Conservation (phyloP, 2,888 invertebrate species). For the Lithophane leautieri region DNA sequence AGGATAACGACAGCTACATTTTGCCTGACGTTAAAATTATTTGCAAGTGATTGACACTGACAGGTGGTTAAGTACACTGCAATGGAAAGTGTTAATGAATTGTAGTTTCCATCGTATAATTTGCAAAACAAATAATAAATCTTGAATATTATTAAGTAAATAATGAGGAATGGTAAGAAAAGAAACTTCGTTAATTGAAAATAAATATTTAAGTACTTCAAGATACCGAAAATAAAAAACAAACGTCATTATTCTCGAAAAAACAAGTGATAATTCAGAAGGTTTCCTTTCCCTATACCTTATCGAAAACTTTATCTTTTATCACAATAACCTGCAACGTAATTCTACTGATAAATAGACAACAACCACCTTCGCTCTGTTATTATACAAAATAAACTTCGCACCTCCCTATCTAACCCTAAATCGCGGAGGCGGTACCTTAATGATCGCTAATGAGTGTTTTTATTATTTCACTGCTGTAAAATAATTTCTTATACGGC, state of each 20-base stretch:
- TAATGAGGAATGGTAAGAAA: slow-evolving; percentile 8
- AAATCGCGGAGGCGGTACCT: slow-evolving; percentile 86
- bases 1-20: slow-evolving; percentile 41
- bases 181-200: neutral
- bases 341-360: slow-evolving; percentile 75
- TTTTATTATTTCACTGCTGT: slow-evolving; percentile 90
- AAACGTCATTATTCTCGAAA: slow-evolving; percentile 35
- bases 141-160: slow-evolving; percentile 29
- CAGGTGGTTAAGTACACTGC: slow-evolving; percentile 53
- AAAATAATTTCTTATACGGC: slow-evolving; percentile 89
- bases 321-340: slow-evolving; percentile 46
- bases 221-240: neutral
- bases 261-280: slow-evolving; percentile 50
- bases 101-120: slow-evolving; percentile 29
- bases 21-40: slow-evolving; percentile 60
- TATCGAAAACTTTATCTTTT: slow-evolving; percentile 48
- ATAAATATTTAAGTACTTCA: neutral
- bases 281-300: slow-evolving; percentile 13
- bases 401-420: slow-evolving; percentile 85
- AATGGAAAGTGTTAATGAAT: slow-evolving; percentile 50
- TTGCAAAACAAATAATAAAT: slow-evolving; percentile 37
- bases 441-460: slow-evolving; percentile 90
- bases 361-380: slow-evolving; percentile 73
- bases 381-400: slow-evolving; percentile 85
- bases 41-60: slow-evolving; percentile 57